Evolutionary conservation across 2,797 vertebrate genomes (phyloP).

Genomic region (Eremophila alpestris): DNA sequence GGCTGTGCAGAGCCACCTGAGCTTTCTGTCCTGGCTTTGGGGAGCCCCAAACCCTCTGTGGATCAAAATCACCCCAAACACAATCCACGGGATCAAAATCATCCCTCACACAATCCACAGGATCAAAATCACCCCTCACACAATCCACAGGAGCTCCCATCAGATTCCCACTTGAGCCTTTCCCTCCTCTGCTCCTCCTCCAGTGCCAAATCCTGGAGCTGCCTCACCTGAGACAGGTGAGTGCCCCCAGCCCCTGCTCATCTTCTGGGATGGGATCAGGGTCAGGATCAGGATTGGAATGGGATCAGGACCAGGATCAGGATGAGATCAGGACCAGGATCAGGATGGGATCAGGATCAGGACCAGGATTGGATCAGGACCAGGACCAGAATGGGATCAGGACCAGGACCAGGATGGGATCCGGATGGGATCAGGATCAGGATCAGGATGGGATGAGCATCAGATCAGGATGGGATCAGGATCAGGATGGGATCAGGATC

Average conservation of each 20-base stretch:
- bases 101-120: too few species aligned
- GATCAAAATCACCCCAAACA: accelerated
- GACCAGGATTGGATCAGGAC: background rate
- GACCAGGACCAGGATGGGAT: background rate
- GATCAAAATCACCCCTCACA: accelerated
- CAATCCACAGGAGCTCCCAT: accelerated
- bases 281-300: background rate
- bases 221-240: background rate
- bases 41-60: background rate
- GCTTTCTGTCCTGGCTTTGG: background rate
- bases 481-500: background rate
- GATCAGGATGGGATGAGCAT: too few species aligned
- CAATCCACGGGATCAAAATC: too few species aligned
- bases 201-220: accelerated
- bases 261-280: background rate
- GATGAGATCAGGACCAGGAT: background rate
- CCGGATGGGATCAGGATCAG: background rate
- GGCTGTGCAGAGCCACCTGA: background rate
- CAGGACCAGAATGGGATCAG: background rate
- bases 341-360: background rate
- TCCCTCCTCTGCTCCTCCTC: background rate
- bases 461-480: background rate
- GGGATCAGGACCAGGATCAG: too few species aligned
- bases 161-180: accelerated
- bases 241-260: accelerated